Base-by-base conservation (phyloP, 1,140 invertebrate genomes). In the Tribolium castaneum region DNA sequence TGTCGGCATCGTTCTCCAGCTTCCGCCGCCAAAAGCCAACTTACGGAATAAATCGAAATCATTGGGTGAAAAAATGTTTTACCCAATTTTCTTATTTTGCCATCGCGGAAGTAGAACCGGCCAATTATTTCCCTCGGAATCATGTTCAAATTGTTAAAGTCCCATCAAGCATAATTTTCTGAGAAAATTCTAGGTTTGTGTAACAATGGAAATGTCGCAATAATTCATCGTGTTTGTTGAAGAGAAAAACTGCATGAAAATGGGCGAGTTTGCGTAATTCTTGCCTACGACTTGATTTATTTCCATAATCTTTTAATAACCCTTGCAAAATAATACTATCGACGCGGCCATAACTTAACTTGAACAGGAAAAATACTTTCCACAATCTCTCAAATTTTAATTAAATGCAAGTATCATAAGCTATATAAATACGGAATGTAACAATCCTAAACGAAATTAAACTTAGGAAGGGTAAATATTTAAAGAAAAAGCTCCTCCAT, bases 281-380 rank as follows among this genome's bases (percentile, higher is more conserved):
- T 66, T 66, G 30, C 59, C 30, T 35, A 66, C 54, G n/a, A 35
- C 30, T 66, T 66, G 59, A 66, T 66, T 66, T 66, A 66, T 66
- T 66, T 66, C 59, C 59, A 34, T 35, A 35, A 66, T 66, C 30
- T 66, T 66, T 66, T 66, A 66, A 35, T 66, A 35, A 66, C 59
- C 30, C 30, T 66, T 34, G 13, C 30, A 35, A 12, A 66, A 34
- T 66, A 12, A 66, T 66, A 35, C 30, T 35, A 30, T 35, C 59
- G 59, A 66, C n/a, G 14, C 25, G 59, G 59, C 59, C 19, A 22
- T 35, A 66, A 59, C 39, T 45, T 45, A 45, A 30, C 25, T 30
- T 0, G 25, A 45, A 45, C 39, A 45, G 9, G 16, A 52, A 19
- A 52, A 52, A 16, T 52, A 52, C 12, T 16, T 52, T 52, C 6